These are phyloP conservation scores for Nesoenas mayeri DNA, from an alignment of 2,113 vertebrate genomes.

Conservation along the genomic window DNA sequence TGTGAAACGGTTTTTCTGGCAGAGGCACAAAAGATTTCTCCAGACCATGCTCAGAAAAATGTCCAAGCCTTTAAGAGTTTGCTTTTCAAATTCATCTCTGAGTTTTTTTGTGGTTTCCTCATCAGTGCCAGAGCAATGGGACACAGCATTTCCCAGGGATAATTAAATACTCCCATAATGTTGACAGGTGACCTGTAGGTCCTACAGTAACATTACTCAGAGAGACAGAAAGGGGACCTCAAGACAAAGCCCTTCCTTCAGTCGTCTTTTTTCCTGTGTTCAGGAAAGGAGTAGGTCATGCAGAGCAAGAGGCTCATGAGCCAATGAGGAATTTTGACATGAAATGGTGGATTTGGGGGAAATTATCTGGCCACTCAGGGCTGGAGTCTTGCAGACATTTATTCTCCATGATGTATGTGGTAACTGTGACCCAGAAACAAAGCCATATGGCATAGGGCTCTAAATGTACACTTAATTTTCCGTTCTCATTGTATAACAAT, in stretches of 20 bases:
- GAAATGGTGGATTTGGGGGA: slow-evolving; percentile 4
- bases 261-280: neutral
- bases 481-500: neutral
- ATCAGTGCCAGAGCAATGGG: slow-evolving; percentile 20
- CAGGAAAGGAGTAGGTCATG: slow-evolving; percentile 13
- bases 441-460: neutral
- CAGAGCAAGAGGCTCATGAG: neutral
- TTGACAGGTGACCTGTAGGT: slow-evolving; percentile 27
- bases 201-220: slow-evolving; percentile 25
- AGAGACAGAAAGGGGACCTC: slow-evolving; percentile 26
- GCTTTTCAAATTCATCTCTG: slow-evolving; percentile 2
- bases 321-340: neutral
- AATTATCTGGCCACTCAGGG: neutral
- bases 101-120: slow-evolving; percentile 47
- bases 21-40: neutral
- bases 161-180: slow-evolving; percentile 25
- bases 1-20: slow-evolving; percentile 15
- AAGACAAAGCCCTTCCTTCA: slow-evolving; percentile 16
- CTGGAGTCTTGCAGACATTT: neutral
- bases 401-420: neutral
- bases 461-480: slow-evolving; percentile 1
- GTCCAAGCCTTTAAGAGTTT: neutral
- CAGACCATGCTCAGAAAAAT: neutral
- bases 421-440: neutral
- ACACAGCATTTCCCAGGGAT: neutral